Evolutionary conservation across 2,113 vertebrate genomes (phyloP).

Genomic region (Pholis gunnellus): DNA sequence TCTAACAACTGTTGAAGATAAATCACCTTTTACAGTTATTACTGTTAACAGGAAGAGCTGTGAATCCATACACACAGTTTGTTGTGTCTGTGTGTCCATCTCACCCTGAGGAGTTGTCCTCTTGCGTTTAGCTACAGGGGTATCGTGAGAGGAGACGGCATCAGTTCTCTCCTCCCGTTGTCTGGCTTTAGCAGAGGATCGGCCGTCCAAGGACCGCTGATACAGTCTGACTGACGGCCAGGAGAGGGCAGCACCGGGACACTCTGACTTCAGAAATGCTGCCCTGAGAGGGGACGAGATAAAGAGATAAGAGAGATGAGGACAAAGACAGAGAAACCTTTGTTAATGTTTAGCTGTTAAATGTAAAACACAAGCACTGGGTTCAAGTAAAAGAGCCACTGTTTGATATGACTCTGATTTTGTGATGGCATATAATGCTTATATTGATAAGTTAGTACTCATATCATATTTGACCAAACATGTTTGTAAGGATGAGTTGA

Average conservation of each 20-base stretch:
- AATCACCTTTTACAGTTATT: background rate
- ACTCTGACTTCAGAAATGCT: constrained; percentile 74
- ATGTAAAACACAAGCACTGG: background rate
- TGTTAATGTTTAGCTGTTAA: constrained; percentile 22
- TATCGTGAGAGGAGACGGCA: background rate
- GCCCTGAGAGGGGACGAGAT: constrained; percentile 68
- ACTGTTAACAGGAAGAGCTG: background rate
- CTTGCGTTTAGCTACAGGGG: constrained; percentile 69
- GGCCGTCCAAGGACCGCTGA: constrained; percentile 77
- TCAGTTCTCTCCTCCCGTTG: constrained; percentile 7
- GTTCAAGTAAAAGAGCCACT: background rate
- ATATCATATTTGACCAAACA: background rate
- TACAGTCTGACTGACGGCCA: constrained; percentile 83
- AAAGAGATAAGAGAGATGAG: constrained; percentile 12
- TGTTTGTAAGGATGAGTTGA: background rate
- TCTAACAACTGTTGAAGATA: background rate
- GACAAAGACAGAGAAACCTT: constrained; percentile 46
- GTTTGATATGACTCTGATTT: background rate
- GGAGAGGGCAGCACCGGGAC: constrained; percentile 70
- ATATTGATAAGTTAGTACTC: background rate
- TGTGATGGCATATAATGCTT: background rate
- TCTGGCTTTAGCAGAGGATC: constrained; percentile 30
- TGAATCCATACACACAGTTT: background rate
- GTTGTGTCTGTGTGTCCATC: background rate
- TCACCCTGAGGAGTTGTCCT: constrained; percentile 58